A percentile compares a stretch with the other conserved stretches of the same genome.
Conservation (phyloP, 2,797 vertebrate species). For the Malacoctenus gilli region DNA sequence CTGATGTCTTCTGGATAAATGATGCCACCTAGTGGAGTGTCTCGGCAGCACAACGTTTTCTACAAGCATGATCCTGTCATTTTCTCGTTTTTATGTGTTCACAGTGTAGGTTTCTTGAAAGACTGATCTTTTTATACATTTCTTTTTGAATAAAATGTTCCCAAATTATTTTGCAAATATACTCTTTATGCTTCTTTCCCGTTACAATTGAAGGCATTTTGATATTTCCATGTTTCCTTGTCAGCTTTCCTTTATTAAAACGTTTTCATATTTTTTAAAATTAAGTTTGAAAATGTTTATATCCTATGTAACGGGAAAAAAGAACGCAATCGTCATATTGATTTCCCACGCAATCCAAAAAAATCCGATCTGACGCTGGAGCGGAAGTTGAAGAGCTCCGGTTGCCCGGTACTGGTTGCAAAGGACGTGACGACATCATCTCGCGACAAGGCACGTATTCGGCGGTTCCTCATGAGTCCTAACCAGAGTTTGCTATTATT, state of each 20-base stretch:
- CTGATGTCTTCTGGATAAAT: constrained; percentile 39
- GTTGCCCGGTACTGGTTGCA: neutral
- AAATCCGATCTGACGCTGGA: no score
- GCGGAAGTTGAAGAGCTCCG: no score
- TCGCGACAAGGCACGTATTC: constrained; percentile 35
- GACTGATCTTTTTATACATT: neutral
- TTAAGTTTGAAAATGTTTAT: no score
- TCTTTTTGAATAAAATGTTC: constrained; percentile 44
- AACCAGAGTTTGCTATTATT: neutral
- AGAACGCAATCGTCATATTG: no score
- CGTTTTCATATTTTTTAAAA: no score
- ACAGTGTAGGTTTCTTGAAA: neutral
- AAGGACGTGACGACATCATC: constrained; percentile 30
- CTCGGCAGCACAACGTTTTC: constrained; percentile 15
- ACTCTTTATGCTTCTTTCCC: neutral
- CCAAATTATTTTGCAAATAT: neutral
- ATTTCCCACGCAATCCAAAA: no score
- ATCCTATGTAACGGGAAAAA: no score
- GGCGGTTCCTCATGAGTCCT: neutral
- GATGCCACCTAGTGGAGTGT: constrained; percentile 64
- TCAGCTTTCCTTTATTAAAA: no score
- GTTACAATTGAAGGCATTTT: neutral
- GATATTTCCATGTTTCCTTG: no score
- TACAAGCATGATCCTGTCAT: constrained; percentile 12
- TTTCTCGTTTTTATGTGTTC: constrained; percentile 1